A percentile compares a stretch with the other conserved stretches of the same genome.
Conservation (phyloP, 1,140 invertebrate genomes). For the Drosophila truncata region DNA sequence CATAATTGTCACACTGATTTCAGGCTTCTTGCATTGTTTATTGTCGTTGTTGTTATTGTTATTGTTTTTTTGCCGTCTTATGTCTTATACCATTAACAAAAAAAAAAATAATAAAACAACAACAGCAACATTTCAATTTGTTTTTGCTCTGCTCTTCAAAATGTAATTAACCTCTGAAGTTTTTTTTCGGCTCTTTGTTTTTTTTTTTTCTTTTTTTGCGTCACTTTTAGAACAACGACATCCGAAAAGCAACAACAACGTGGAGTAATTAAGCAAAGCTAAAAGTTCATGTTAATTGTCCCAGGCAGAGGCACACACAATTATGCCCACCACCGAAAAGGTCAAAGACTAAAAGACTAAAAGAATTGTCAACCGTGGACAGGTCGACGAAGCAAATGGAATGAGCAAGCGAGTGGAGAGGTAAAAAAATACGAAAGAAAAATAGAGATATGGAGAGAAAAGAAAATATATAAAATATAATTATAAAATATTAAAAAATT, state of each 20-base stretch:
- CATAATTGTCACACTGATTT: slow-evolving; percentile 81
- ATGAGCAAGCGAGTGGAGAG: neutral
- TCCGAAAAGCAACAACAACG: slow-evolving; percentile 22
- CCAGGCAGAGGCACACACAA: slow-evolving; percentile 53
- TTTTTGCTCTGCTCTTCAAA: slow-evolving; percentile 70
- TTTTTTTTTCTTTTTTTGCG: slow-evolving; percentile 55
- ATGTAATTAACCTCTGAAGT: slow-evolving; percentile 75
- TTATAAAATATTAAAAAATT: too few species aligned
- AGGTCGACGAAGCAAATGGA: slow-evolving; percentile 22
- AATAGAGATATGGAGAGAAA: neutral
- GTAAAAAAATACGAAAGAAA: neutral
- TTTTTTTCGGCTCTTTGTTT: slow-evolving; percentile 45
- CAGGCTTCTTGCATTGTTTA: slow-evolving; percentile 30
- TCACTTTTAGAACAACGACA: slow-evolving; percentile 77
- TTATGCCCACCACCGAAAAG: slow-evolving; percentile 58
- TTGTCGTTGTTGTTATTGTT: slow-evolving; percentile 10
- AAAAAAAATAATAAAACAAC: slow-evolving; percentile 3
- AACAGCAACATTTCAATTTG: slow-evolving; percentile 71
- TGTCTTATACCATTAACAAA: slow-evolving; percentile 66
- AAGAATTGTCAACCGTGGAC: slow-evolving; percentile 79
- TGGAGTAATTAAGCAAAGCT: slow-evolving; percentile 82
- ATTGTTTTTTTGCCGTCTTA: slow-evolving; percentile 7
- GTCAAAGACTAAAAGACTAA: slow-evolving; percentile 83
- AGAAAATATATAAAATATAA: neutral
- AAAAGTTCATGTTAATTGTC: slow-evolving; percentile 84